These are phyloP conservation scores for Meloe dianella DNA, from an alignment of 2,888 invertebrate species.

Conservation along the genomic window DNA sequence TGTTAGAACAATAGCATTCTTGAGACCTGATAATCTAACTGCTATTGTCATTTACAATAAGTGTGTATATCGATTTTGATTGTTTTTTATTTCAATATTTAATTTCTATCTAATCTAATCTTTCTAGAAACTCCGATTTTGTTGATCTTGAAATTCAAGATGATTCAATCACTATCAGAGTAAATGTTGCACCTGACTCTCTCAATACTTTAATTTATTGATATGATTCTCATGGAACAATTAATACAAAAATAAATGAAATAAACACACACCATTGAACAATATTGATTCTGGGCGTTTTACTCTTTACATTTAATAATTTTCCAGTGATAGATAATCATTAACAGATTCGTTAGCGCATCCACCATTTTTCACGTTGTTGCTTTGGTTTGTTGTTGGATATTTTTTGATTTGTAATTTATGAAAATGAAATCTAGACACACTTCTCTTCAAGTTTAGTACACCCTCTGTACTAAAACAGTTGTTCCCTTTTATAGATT, in stretches of 20 bases:
- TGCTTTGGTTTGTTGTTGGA: no score
- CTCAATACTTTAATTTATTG: slow-evolving; percentile 9
- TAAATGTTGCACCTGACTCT: not conserved
- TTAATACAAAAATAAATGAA: no score
- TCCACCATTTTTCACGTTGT: not conserved
- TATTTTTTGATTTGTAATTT: no score
- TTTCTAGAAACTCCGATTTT: not conserved
- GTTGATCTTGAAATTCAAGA: not conserved
- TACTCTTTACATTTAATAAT: no score
- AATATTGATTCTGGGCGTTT: no score
- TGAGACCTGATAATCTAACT: slow-evolving; percentile 59
- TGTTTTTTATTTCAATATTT: not conserved
- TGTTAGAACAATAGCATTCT: slow-evolving; percentile 57
- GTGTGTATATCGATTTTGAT: slow-evolving; percentile 15
- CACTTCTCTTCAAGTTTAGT: no score
- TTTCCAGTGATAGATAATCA: not conserved
- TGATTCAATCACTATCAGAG: not conserved
- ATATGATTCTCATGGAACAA: not conserved
- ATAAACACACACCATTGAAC: no score
- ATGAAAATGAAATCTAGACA: no score
- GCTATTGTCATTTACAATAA: slow-evolving; percentile 62
- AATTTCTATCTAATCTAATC: no score
- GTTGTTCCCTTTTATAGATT: no score
- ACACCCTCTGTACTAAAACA: no score
- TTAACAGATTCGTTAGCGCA: not conserved